Conservation (phyloP, 2,888 invertebrate species). For the Azorinus chamasolen region DNA sequence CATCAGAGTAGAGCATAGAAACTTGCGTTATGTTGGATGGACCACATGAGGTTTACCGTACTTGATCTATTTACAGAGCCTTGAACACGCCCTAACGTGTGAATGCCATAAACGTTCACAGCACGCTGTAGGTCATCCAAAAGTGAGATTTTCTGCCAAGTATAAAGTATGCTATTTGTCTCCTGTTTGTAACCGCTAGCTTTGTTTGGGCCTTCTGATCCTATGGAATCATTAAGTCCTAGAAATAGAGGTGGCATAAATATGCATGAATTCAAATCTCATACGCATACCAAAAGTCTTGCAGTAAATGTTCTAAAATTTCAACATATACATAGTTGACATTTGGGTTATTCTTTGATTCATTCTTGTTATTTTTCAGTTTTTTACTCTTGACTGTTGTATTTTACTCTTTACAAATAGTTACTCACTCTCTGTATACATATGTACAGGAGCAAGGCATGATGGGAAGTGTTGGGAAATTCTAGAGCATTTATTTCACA, state of each 20-base stretch:
- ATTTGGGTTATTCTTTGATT: background rate
- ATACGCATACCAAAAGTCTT: slow-evolving; percentile 1
- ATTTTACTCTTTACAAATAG: background rate
- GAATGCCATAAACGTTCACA: slow-evolving; percentile 51
- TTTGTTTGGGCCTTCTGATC: slow-evolving; percentile 9
- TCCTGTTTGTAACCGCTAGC: slow-evolving; percentile 45
- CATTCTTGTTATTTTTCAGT: background rate
- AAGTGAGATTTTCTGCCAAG: slow-evolving; percentile 57
- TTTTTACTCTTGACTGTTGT: background rate
- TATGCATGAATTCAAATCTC: slow-evolving; percentile 3
- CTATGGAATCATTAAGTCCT: background rate
- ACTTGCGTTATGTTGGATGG: too few relatives aligned
- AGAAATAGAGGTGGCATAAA: background rate
- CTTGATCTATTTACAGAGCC: slow-evolving; percentile 48
- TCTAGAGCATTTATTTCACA: slow-evolving; percentile 43
- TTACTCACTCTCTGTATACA: too few relatives aligned
- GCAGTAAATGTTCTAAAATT: slow-evolving; percentile 48
- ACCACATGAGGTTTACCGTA: too few relatives aligned
- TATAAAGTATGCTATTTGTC: slow-evolving; percentile 55
- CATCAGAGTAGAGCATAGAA: too few relatives aligned
- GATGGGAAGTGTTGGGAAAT: slow-evolving; percentile 15
- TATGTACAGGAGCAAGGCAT: background rate
- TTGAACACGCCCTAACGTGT: slow-evolving; percentile 58
- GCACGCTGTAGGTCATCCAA: slow-evolving; percentile 41
- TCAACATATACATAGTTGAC: slow-evolving; percentile 15